A percentile compares a stretch with the other conserved stretches of the same genome.
phyloP scores from a whole-genome alignment of 1,140 invertebrate genomes.

The Orius insidiosus region DNA sequence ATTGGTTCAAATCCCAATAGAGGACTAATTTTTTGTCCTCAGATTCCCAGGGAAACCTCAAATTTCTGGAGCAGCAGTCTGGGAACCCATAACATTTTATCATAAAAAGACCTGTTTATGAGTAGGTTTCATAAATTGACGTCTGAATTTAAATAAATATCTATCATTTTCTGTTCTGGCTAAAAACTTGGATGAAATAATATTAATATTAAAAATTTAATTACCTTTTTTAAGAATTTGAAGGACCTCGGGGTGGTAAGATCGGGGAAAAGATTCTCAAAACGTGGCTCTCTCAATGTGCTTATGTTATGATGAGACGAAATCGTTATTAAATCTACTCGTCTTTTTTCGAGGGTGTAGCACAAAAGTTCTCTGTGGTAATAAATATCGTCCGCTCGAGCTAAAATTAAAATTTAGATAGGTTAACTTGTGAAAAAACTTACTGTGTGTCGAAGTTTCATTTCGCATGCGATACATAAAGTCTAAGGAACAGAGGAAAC shows the following conservation, averaged over 20 bases:
- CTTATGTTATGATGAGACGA: constrained; percentile 64
- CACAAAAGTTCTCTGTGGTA: constrained; percentile 71
- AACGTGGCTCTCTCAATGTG: constrained; percentile 43
- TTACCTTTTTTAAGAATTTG: constrained; percentile 59
- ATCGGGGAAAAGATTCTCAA: constrained; percentile 64
- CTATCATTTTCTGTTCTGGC: too few species aligned
- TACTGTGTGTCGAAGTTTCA: not conserved
- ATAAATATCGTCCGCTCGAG: constrained; percentile 50
- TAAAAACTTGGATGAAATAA: not conserved
- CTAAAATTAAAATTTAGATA: not conserved
- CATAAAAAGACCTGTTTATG: too few species aligned
- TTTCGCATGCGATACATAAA: not conserved
- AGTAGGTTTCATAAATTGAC: too few species aligned
- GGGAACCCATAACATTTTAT: too few species aligned
- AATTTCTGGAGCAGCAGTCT: too few species aligned
- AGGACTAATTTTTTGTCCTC: too few species aligned
- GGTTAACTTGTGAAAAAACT: constrained; percentile 7
- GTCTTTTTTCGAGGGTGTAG: constrained; percentile 61
- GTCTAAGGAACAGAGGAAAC: constrained; percentile 20
- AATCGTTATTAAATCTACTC: constrained; percentile 76
- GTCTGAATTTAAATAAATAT: too few species aligned
- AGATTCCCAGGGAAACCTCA: too few species aligned
- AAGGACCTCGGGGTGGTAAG: constrained; percentile 43
- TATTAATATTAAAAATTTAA: constrained; percentile 4
- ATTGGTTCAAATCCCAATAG: too few species aligned